Conservation (phyloP, 2,113 vertebrate species). For the Sardina pilchardus region DNA sequence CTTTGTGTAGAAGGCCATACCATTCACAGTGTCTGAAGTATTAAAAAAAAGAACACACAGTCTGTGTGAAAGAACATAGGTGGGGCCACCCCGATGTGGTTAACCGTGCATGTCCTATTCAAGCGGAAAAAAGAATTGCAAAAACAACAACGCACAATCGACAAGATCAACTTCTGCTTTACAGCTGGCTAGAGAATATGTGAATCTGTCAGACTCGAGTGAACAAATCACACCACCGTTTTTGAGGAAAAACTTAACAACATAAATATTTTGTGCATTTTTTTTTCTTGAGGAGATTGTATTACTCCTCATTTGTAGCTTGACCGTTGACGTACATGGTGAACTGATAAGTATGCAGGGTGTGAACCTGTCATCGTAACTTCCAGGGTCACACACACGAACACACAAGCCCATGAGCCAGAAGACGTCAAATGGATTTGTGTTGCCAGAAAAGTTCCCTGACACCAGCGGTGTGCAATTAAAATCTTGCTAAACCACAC, state of each 20-base stretch:
- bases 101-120: neutral
- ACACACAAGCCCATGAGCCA: neutral
- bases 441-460: neutral
- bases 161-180: conserved; percentile 15
- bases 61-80: neutral
- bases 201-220: neutral
- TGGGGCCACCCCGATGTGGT: conserved; percentile 19
- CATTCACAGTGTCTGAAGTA: neutral
- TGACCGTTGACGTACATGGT: neutral
- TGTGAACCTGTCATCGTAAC: neutral
- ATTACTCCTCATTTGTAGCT: neutral
- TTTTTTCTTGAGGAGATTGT: neutral
- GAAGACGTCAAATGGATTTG: neutral
- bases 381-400: neutral
- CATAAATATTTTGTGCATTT: neutral
- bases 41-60: neutral
- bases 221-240: neutral
- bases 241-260: neutral
- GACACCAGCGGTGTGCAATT: conserved; percentile 24
- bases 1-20: neutral
- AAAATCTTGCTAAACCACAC: conserved; percentile 46
- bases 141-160: neutral
- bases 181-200: neutral
- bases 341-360: neutral
- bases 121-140: conserved; percentile 23